Base-by-base conservation (phyloP, 1,140 invertebrate genomes). In the Helicoverpa zea region DNA sequence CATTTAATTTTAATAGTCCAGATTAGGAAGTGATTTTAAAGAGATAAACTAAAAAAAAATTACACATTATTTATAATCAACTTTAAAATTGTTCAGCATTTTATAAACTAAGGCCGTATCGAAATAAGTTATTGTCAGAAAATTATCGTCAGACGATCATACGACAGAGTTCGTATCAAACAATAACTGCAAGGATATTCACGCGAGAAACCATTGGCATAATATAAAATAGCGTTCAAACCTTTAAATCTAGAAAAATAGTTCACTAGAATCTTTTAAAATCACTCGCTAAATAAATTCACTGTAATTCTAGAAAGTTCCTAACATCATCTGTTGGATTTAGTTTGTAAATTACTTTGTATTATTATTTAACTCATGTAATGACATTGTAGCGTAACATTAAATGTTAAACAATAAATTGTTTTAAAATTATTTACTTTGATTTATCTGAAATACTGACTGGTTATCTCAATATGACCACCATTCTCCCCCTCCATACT, bases 321-420 rank as follows among this genome's bases (percentile, higher is more conserved):
- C n/a, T 58, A 10, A 16, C 14, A 58, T 58, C 56, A 18, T 58
- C 56, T 18, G 18, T 7, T 43, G 35, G 4, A 43, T 43, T 43
- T 43, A 43, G 5, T 43, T 43, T 18, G 16, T 16, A 58, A 58
- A 18, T 58, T 58, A 58, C 16, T 7, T n/a, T 56, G 54, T 18
- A 58, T 58, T 58, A 58, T 58, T 16, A 56, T 58, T 18, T 56
- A n/a, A 54, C 12, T 64, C 10, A 68, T 18, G n/a, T 18, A 47
- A 18, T 68, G 43, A 49, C 43, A 12, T 68, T 18, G 43, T 16
- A 68, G 43, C 64, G 7, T 68, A 49, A 49, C 49, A 43, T 68
- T 66, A 49, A 68, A 49, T 68, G 64, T 68, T 68, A 64, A 10
- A 23, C 64, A 78, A 49, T 66, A 43, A 64, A 52, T 64, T 14